These are phyloP conservation scores for Sialia sialis DNA, from an alignment of 2,113 vertebrate species.

Conservation along the genomic window DNA sequence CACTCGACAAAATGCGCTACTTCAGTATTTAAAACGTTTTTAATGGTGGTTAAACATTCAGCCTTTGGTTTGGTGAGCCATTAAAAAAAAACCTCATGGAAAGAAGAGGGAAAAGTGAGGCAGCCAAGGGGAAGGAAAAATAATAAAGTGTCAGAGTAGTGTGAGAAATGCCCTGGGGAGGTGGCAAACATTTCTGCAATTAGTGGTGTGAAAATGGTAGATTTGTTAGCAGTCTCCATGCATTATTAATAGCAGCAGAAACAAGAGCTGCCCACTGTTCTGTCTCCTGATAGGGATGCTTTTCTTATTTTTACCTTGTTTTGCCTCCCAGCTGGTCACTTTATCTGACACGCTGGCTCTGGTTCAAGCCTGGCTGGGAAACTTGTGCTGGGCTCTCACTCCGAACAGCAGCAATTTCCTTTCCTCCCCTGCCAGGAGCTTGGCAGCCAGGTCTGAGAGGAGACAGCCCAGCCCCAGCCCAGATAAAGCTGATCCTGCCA, in stretches of 20 bases:
- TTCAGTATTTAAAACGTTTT: neutral
- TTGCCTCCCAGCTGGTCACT: conserved; percentile 19
- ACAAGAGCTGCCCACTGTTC: neutral
- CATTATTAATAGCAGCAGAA: conserved; percentile 33
- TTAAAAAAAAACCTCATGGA: neutral
- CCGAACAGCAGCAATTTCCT: neutral
- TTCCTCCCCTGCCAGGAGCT: neutral
- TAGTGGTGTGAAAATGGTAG: conserved; percentile 45
- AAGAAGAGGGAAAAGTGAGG: neutral
- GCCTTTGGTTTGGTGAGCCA: neutral
- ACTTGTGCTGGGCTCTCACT: neutral
- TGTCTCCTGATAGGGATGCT: neutral
- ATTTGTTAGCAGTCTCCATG: conserved; percentile 8
- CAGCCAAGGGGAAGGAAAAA: neutral
- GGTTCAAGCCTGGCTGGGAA: conserved; percentile 23
- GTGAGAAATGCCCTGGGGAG: conserved; percentile 53
- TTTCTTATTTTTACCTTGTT: neutral
- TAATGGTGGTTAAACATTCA: neutral
- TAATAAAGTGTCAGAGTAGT: conserved; percentile 2
- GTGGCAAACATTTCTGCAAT: conserved; percentile 49
- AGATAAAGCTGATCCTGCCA: conserved; percentile 1
- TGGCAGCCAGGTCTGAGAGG: neutral
- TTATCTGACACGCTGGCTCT: neutral
- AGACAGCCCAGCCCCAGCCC: neutral
- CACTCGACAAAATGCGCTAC: neutral